Evolutionary conservation across 2,797 vertebrate species (phyloP).

Genomic region (Uromys caudimaculatus): DNA sequence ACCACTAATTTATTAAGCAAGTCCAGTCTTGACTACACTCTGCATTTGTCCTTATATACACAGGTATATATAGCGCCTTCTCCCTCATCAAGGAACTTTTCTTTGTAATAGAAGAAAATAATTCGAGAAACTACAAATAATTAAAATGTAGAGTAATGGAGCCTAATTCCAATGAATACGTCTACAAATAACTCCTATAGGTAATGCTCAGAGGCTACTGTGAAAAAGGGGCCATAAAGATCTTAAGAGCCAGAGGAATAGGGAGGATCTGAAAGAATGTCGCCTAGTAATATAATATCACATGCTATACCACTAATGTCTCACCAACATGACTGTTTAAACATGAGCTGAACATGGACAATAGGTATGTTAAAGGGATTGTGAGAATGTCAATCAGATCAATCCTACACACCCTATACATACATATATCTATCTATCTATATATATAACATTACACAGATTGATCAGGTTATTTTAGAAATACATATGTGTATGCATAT

Average conservation of each 20-base stretch:
- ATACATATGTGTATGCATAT: background rate
- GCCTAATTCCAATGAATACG: background rate
- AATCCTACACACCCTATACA: too few relatives aligned
- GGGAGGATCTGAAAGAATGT: too few relatives aligned
- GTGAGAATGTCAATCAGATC: background rate
- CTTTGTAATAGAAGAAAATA: background rate
- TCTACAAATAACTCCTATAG: background rate
- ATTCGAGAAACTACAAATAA: background rate
- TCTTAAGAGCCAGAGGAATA: background rate
- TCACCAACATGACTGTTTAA: background rate
- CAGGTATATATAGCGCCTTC: background rate
- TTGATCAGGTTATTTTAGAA: background rate
- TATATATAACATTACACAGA: too few relatives aligned
- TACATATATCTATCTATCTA: too few relatives aligned
- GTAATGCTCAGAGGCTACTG: background rate
- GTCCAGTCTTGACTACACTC: background rate
- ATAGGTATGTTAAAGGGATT: background rate
- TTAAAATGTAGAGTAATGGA: background rate
- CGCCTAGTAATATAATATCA: background rate
- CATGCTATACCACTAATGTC: background rate
- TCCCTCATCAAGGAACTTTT: background rate
- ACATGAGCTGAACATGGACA: background rate
- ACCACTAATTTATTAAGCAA: background rate
- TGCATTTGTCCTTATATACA: background rate
- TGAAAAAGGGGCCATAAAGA: background rate